phyloP scores from a whole-genome alignment of 2,797 vertebrate species.

The Sebastiscus albofasciatus region DNA sequence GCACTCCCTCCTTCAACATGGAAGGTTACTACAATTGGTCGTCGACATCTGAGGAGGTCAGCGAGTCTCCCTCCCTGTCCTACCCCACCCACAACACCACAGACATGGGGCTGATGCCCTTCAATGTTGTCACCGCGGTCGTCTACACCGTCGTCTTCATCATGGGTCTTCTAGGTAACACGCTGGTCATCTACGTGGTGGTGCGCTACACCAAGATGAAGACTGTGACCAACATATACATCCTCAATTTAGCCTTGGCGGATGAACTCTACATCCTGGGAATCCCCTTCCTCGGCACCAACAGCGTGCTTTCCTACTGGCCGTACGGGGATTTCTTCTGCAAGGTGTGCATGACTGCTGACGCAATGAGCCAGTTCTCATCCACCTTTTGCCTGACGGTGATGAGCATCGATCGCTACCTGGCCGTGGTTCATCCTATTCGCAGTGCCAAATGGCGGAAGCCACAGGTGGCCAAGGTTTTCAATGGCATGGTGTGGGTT shows the following conservation, averaged over 20 bases:
- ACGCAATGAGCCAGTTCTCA: slow-evolving; percentile 94
- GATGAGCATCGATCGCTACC: slow-evolving; percentile 96
- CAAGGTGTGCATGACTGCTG: slow-evolving; percentile 90
- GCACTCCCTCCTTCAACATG: slow-evolving; percentile 54
- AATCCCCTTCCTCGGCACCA: slow-evolving; percentile 91
- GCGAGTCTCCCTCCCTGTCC: background rate
- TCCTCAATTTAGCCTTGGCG: slow-evolving; percentile 93
- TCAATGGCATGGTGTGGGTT: slow-evolving; percentile 87
- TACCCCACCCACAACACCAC: background rate
- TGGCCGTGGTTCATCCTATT: slow-evolving; percentile 93
- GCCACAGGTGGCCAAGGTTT: slow-evolving; percentile 88
- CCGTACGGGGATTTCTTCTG: slow-evolving; percentile 92
- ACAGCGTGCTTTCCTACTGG: slow-evolving; percentile 92
- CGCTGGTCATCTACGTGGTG: slow-evolving; percentile 92
- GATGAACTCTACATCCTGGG: slow-evolving; percentile 94
- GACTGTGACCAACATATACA: slow-evolving; percentile 95
- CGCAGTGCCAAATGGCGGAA: slow-evolving; percentile 90
- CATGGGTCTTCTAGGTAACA: slow-evolving; percentile 90
- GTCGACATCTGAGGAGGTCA: slow-evolving; percentile 12
- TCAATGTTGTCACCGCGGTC: slow-evolving; percentile 81
- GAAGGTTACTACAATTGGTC: slow-evolving; percentile 36
- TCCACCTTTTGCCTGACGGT: slow-evolving; percentile 94
- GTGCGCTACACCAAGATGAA: slow-evolving; percentile 94
- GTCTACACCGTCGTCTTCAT: slow-evolving; percentile 90
- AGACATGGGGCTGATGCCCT: slow-evolving; percentile 9